These are phyloP conservation scores for Zygaena filipendulae DNA, from an alignment of 2,888 invertebrate species.

Conservation along the genomic window DNA sequence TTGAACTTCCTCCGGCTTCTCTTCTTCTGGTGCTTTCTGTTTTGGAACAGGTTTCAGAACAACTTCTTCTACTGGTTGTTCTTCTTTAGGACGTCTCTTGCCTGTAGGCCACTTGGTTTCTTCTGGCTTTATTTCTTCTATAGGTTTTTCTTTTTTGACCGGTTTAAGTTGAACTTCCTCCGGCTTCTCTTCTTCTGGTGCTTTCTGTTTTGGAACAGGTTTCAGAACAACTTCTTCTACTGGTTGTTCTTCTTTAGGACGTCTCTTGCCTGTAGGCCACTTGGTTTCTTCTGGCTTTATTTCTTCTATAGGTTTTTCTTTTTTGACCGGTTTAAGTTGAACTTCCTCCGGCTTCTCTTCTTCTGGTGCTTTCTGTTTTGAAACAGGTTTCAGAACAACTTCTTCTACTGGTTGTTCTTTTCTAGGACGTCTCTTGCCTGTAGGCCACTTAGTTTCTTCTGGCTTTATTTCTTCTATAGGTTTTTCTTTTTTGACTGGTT, in stretches of 20 bases:
- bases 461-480: no score
- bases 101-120: constrained; percentile 28
- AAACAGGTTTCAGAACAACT: constrained; percentile 26
- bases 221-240: constrained; percentile 60
- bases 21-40: no score
- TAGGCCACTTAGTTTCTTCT: no score
- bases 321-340: constrained; percentile 35
- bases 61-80: constrained; percentile 27
- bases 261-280: constrained; percentile 36
- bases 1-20: constrained; percentile 19
- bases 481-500: no score
- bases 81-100: constrained; percentile 24
- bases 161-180: constrained; percentile 30
- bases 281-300: constrained; percentile 27
- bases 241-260: constrained; percentile 36
- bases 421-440: no score
- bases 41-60: constrained; percentile 35
- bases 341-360: constrained; percentile 45
- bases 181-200: constrained; percentile 29
- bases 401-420: no score
- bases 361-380: constrained; percentile 26
- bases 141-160: constrained; percentile 12
- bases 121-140: constrained; percentile 34
- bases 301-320: constrained; percentile 25
- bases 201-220: constrained; percentile 34